Conservation (phyloP, 1,140 invertebrate genomes). For the Bombus ignitus region DNA sequence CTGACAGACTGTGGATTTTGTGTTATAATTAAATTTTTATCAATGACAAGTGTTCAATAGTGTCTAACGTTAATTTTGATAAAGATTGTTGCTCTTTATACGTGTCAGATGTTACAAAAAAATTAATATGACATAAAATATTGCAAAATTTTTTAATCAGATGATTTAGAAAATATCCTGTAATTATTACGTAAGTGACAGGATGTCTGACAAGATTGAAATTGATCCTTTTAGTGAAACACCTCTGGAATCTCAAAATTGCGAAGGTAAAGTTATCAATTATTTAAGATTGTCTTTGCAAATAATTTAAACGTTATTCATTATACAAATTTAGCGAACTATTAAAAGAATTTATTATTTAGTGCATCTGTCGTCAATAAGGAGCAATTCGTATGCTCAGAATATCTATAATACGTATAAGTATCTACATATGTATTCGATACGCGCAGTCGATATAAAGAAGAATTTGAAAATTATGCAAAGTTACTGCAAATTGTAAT, state of each 20-base stretch:
- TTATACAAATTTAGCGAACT: background rate
- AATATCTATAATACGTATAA: background rate
- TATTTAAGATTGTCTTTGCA: background rate
- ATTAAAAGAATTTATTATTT: background rate
- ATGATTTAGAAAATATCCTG: background rate
- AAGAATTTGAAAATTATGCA: conserved; percentile 3
- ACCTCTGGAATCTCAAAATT: conserved; percentile 62
- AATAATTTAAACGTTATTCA: background rate
- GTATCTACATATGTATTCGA: too few relatives aligned
- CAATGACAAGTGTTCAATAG: conserved; percentile 3
- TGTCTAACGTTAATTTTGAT: background rate
- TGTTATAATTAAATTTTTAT: conserved; percentile 1
- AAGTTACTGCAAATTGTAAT: background rate
- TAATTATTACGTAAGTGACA: conserved; percentile 17
- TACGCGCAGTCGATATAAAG: background rate
- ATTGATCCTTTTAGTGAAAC: conserved; percentile 75
- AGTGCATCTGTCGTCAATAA: background rate
- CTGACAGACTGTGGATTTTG: background rate
- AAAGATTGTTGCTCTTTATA: too few relatives aligned
- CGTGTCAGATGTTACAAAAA: background rate
- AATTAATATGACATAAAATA: background rate
- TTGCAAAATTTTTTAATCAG: background rate
- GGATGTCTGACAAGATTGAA: conserved; percentile 68
- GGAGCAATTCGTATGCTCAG: background rate
- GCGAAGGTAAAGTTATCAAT: conserved; percentile 52